Evolutionary conservation across 2,797 vertebrate genomes (phyloP).

Genomic region (Enteromius thamalakanensis): DNA sequence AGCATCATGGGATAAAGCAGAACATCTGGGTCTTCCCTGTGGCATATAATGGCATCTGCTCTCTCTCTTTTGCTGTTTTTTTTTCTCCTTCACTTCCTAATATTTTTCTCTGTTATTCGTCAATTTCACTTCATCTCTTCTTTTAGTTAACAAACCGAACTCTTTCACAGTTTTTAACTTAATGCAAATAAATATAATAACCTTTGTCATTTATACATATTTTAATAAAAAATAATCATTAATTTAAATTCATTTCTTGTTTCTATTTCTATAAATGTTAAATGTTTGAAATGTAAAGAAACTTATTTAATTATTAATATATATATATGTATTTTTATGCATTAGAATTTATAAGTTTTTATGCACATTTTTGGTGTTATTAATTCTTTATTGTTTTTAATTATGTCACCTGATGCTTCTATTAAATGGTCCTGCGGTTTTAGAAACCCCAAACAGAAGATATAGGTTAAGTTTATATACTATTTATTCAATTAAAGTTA

Average conservation of each 20-base stretch:
- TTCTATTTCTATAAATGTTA: background rate
- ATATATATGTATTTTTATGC: too few relatives aligned
- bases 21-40: slow-evolving; percentile 73
- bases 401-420: background rate
- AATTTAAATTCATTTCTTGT: background rate
- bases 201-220: background rate
- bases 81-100: slow-evolving; percentile 40
- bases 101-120: slow-evolving; percentile 45
- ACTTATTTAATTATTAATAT: too few relatives aligned
- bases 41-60: slow-evolving; percentile 55
- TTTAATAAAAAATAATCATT: background rate
- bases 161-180: background rate
- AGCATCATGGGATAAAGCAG: slow-evolving; percentile 70
- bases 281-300: too few relatives aligned
- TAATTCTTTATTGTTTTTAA: background rate
- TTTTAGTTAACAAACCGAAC: background rate
- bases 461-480: background rate
- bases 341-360: too few relatives aligned
- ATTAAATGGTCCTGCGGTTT: background rate
- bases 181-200: background rate
- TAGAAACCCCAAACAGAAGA: background rate
- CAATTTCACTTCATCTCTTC: slow-evolving; percentile 20
- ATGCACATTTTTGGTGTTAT: background rate
- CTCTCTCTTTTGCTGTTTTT: slow-evolving; percentile 51
- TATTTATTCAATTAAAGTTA: slow-evolving; percentile 60